phyloP scores from a whole-genome alignment of 1,140 invertebrate genomes.

The Saxidomus purpurata region DNA sequence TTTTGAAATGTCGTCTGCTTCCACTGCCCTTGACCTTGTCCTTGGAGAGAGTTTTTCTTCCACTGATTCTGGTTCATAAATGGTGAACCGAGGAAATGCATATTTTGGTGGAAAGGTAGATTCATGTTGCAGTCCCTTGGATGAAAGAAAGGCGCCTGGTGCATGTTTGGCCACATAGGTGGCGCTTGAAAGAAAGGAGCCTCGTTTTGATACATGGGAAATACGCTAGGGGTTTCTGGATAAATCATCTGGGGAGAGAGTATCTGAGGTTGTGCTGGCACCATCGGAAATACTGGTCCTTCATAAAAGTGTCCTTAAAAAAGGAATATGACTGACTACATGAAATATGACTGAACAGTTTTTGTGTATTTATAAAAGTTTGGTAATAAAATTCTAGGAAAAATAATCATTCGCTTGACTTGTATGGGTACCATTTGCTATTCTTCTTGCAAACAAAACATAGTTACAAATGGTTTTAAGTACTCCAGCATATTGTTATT shows the following conservation, averaged over 20 bases:
- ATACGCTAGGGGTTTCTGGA: background rate
- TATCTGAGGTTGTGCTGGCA: background rate
- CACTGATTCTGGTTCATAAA: constrained; percentile 1
- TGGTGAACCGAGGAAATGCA: background rate
- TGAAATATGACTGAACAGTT: no score
- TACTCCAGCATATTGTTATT: no score
- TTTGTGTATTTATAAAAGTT: no score
- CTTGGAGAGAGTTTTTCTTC: background rate
- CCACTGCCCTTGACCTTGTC: constrained; percentile 29
- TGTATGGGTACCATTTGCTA: no score
- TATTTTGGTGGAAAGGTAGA: background rate
- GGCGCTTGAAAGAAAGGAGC: background rate
- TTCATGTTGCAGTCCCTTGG: background rate
- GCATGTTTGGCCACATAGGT: background rate
- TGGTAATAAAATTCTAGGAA: no score
- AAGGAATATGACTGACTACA: no score
- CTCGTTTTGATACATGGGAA: background rate
- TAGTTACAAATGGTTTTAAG: no score
- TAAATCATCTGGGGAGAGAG: background rate
- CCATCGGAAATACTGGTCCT: background rate
- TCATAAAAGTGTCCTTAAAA: no score
- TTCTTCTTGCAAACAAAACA: no score
- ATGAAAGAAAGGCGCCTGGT: background rate
- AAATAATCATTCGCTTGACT: no score
- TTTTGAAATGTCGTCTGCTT: background rate